These are phyloP conservation scores for Drosophila putrida DNA, from an alignment of 2,888 invertebrate species.

Conservation along the genomic window DNA sequence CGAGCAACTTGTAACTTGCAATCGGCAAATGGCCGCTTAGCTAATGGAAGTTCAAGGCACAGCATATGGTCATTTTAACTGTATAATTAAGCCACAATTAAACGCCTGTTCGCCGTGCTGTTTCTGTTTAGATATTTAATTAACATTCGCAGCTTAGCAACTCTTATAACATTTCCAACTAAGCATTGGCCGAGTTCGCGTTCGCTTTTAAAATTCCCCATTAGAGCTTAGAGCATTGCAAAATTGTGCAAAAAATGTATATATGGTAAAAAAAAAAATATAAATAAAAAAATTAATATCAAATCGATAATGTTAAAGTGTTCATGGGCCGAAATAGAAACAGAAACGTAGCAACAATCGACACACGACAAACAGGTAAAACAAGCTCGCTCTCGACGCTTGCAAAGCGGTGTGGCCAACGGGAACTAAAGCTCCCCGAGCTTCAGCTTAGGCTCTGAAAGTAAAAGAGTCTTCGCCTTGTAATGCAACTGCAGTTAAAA, in stretches of 20 bases:
- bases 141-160: constrained; percentile 47
- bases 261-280: background rate
- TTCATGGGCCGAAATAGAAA: constrained; percentile 39
- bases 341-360: background rate
- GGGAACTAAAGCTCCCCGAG: constrained; percentile 72
- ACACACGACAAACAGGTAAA: constrained; percentile 68
- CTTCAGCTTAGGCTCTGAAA: constrained; percentile 14
- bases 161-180: constrained; percentile 54
- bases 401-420: constrained; percentile 63
- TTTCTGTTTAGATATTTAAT: constrained; percentile 62
- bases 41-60: constrained; percentile 53
- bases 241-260: constrained; percentile 49
- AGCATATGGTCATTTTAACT: constrained; percentile 20
- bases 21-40: constrained; percentile 30
- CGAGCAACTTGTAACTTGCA: constrained; percentile 34
- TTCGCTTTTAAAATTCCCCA: background rate
- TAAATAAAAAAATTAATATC: constrained; percentile 65
- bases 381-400: constrained; percentile 62
- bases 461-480: constrained; percentile 11
- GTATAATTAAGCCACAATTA: constrained; percentile 57
- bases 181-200: constrained; percentile 41
- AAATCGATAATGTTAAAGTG: constrained; percentile 73
- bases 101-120: constrained; percentile 32
- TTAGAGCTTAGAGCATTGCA: constrained; percentile 48
- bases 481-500: constrained; percentile 47